These are phyloP conservation scores for Prosapia bicincta DNA, from an alignment of 2,888 invertebrate species.

Conservation along the genomic window DNA sequence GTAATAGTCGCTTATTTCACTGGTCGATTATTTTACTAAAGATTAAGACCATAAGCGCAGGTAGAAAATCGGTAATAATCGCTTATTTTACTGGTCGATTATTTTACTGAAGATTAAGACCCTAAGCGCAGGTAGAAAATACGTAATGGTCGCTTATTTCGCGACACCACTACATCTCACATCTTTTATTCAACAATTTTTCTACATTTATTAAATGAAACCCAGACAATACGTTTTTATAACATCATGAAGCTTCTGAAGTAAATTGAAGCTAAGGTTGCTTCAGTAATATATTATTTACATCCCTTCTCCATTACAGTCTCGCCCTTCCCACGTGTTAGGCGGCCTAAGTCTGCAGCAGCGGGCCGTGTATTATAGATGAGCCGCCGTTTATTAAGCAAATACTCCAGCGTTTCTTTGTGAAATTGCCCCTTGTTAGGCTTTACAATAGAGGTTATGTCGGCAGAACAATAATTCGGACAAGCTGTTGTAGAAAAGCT, in stretches of 20 bases:
- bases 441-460: conserved; percentile 9
- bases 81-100: too few relatives aligned
- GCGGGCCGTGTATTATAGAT: conserved; percentile 17
- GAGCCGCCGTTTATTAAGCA: conserved; percentile 27
- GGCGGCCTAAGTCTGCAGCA: background rate
- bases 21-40: too few relatives aligned
- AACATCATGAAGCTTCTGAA: background rate
- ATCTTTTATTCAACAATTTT: too few relatives aligned
- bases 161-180: too few relatives aligned
- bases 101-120: too few relatives aligned
- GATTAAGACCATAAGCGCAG: too few relatives aligned
- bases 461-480: conserved; percentile 20
- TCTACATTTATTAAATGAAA: too few relatives aligned
- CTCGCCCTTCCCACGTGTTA: background rate
- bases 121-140: too few relatives aligned
- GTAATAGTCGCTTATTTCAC: too few relatives aligned
- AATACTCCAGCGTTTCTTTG: conserved; percentile 14
- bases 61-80: too few relatives aligned
- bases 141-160: too few relatives aligned
- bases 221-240: too few relatives aligned
- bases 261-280: background rate
- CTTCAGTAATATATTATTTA: background rate
- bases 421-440: conserved; percentile 16
- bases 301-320: background rate
- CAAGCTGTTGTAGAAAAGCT: conserved; percentile 6